Evolutionary conservation across 2,888 invertebrate species (phyloP).

Genomic region (Tenthredo notha): DNA sequence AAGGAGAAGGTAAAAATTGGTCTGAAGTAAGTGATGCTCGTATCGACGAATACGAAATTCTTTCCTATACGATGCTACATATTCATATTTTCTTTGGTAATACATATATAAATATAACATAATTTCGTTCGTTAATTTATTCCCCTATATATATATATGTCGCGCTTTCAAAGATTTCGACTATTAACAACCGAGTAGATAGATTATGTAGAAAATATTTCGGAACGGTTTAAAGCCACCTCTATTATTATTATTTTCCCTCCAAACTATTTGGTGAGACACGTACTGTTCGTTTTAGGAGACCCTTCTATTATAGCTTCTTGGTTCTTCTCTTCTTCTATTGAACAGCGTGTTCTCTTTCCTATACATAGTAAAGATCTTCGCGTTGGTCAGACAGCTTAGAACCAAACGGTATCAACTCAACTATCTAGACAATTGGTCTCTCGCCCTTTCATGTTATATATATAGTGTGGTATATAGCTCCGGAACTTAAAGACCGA

Average conservation of each 20-base stretch:
- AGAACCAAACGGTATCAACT: slow-evolving; percentile 4
- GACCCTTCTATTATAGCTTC: neutral
- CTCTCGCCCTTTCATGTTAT: slow-evolving; percentile 12
- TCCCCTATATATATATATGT: neutral
- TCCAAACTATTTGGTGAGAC: neutral
- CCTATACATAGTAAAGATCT: neutral
- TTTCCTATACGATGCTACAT: no score
- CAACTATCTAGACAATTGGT: neutral
- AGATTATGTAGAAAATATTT: neutral
- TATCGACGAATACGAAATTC: no score
- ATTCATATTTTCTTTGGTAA: neutral
- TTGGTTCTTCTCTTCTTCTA: neutral
- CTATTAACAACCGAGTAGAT: neutral
- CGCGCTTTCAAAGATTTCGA: neutral
- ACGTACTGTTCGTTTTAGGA: neutral
- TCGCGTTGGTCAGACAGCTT: slow-evolving; percentile 24
- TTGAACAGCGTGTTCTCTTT: neutral
- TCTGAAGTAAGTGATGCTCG: neutral
- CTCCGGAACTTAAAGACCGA: neutral
- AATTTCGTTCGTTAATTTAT: neutral
- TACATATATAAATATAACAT: neutral
- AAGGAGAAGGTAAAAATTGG: neutral
- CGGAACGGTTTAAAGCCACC: neutral
- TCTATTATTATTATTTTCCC: neutral
- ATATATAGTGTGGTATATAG: neutral